Base-by-base conservation (phyloP, 2,888 invertebrate genomes). In the Apamea anceps region DNA sequence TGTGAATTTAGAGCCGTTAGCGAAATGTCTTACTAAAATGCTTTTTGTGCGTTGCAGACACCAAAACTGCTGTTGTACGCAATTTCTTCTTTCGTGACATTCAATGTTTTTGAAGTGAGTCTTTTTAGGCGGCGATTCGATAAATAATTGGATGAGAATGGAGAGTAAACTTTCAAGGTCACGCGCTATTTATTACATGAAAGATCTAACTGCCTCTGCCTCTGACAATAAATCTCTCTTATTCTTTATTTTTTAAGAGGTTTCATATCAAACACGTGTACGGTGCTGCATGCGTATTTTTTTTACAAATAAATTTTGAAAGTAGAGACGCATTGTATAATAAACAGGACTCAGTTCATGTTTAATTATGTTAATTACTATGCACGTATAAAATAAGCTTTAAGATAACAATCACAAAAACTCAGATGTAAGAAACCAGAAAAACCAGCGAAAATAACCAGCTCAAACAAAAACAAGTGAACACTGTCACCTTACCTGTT, bases 401-500 rank as follows among this genome's bases (percentile, higher is more conserved):
- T 12, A 8, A 28, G 18, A 32, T 13, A 66, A n/a, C 15, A 32
- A 37, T 7, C 62, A 60, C 45, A 79, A 79, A 45, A 54, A 48
- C 18, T 79, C 80, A 15, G 57, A 80, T 71, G 21, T 70, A 13
- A 32, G 2, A 32, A 32, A 32, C 32, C 32, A 32, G 32, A 32
- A 32, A 32, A 32, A 32, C 32, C 32, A 32, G 32, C 32, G 32
- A 67, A 86, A 75, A 6, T n/a, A 72, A 65, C 51, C 18, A 62
- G 8, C 25, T 65, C 28, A 32, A 28, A 72, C 25, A 66, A 74
- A 84, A 83, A 37, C 15, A 62, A 66, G 6, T 25, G 57, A 77
- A 51, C 45, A 87, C 63, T 85, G 85, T 80, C 87, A 80, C 60
- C 72, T 42, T 54, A 57, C 25, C 13, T 79, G 81, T 86, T 81